Evolutionary conservation across 2,797 vertebrate species (phyloP), one percentile per base, ranked within the genome.

Genomic region (Danio kyathit): DNA sequence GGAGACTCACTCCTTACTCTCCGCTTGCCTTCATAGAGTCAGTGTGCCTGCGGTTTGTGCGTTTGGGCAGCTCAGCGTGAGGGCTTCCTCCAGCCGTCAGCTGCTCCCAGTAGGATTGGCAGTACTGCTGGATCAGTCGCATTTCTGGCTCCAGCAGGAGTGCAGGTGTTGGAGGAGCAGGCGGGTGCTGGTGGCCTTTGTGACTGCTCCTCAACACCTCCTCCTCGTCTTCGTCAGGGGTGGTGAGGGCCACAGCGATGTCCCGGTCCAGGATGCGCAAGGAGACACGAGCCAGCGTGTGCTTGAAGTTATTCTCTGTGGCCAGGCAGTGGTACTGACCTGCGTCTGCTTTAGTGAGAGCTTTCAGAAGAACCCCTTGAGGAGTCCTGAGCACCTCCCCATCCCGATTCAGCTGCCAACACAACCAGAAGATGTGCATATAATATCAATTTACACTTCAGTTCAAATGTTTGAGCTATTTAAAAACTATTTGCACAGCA

Each of bases 291-390:
- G 91, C 92, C 84, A 95, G 83, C 0, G 94, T 95, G 92, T 95
- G 94, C 41, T 95, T 95, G 56, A 95, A 95, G 90, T 94, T 95
- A 89, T 95, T 95, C 88, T 95, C 94, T 0, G 94, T 95, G 87
- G 93, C 94, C 41, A 95, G 89, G 87, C 94, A 95, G 89, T 95
- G 94, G 90, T 95, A 95, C 9, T 93, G 87, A 1, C 94, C 94
- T 0, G 91, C 91, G 2, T 95, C 94, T 7, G 92, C 91, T 66
- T 93, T 93, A 85, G 92, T 93, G 48, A 95, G 92, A 1, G 91
- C 89, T 84, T 94, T 95, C 57, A 95, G 87, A 6, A 95, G 93
- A 87, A 95, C 91, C 13, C 94, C 94, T 0, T 95, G 93, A 80
- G 91, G 91, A 75, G 94, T 95, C 85, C 92, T 95, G 72, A 95